Evolutionary conservation across 2,797 vertebrate species (phyloP).

Genomic region (Lutjanus argentimaculatus): DNA sequence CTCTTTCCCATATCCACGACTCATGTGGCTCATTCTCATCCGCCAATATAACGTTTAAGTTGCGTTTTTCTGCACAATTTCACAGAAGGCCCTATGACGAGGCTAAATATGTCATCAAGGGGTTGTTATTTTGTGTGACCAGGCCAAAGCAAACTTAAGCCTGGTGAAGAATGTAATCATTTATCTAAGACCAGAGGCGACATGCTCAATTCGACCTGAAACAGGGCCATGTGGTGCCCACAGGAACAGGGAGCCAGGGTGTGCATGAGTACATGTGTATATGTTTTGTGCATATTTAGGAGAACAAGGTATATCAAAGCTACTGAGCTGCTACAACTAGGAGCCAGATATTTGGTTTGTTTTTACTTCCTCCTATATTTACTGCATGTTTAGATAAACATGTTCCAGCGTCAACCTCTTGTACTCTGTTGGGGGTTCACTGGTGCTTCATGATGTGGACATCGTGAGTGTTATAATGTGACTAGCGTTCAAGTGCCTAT

Average conservation of each 20-base stretch:
- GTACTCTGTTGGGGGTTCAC: slow-evolving; percentile 22
- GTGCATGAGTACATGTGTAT: slow-evolving; percentile 63
- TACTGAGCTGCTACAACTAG: slow-evolving; percentile 52
- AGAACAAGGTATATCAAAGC: slow-evolving; percentile 49
- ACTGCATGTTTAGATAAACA: slow-evolving; percentile 46
- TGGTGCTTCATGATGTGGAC: slow-evolving; percentile 13
- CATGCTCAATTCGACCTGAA: slow-evolving; percentile 84
- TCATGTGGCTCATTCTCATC: slow-evolving; percentile 61
- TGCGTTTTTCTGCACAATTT: slow-evolving; percentile 80
- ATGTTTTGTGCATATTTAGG: slow-evolving; percentile 51
- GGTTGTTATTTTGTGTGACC: slow-evolving; percentile 75
- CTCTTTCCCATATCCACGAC: slow-evolving; percentile 78
- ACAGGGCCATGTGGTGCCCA: slow-evolving; percentile 71
- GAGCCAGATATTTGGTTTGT: slow-evolving; percentile 58
- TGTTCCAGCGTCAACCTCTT: slow-evolving; percentile 33
- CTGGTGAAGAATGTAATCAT: slow-evolving; percentile 83
- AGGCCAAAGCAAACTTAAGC: slow-evolving; percentile 83
- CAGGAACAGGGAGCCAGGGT: slow-evolving; percentile 55
- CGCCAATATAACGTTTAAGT: slow-evolving; percentile 54
- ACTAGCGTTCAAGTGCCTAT: slow-evolving; percentile 8
- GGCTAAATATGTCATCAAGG: slow-evolving; percentile 79
- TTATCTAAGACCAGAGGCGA: slow-evolving; percentile 81
- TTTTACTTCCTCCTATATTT: slow-evolving; percentile 58
- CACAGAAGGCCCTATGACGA: slow-evolving; percentile 64
- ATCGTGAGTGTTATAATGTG: not conserved